Evolutionary conservation across 2,888 invertebrate genomes (phyloP).

Genomic region (Cryptus viduatorius): DNA sequence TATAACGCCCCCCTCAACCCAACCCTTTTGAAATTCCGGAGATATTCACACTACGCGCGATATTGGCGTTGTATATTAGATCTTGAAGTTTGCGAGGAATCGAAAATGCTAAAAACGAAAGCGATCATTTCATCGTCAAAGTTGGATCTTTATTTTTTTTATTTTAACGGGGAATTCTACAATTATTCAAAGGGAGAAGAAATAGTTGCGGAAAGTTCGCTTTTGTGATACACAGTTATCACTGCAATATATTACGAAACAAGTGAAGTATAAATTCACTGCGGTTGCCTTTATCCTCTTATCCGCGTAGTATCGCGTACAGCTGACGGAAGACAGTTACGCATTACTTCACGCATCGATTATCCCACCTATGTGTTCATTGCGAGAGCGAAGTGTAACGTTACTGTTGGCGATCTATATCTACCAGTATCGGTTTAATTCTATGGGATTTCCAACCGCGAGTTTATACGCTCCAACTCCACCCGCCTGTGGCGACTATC

Average conservation of each 20-base stretch:
- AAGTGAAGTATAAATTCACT: neutral
- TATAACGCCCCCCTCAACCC: neutral
- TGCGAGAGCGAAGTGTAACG: neutral
- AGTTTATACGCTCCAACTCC: constrained; percentile 33
- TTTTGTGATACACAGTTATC: too few relatives aligned
- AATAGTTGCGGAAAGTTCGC: too few relatives aligned
- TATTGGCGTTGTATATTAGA: neutral
- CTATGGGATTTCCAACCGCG: constrained; percentile 47
- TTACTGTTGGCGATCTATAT: neutral
- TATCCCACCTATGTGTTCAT: neutral
- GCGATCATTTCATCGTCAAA: too few relatives aligned
- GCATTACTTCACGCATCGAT: constrained; percentile 42
- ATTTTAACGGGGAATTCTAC: too few relatives aligned
- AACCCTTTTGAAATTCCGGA: neutral
- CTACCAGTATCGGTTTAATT: constrained; percentile 43
- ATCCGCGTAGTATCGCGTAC: constrained; percentile 7
- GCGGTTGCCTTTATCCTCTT: neutral
- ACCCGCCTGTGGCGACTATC: constrained; percentile 41
- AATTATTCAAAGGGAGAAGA: too few relatives aligned
- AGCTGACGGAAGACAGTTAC: constrained; percentile 22
- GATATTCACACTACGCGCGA: neutral
- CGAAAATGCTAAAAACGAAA: too few relatives aligned
- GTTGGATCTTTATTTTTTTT: too few relatives aligned
- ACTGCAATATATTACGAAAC: too few relatives aligned
- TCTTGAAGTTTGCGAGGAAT: too few relatives aligned